Evolutionary conservation across 1,140 invertebrate genomes (phyloP).

Genomic region (Eumeta japonica): DNA sequence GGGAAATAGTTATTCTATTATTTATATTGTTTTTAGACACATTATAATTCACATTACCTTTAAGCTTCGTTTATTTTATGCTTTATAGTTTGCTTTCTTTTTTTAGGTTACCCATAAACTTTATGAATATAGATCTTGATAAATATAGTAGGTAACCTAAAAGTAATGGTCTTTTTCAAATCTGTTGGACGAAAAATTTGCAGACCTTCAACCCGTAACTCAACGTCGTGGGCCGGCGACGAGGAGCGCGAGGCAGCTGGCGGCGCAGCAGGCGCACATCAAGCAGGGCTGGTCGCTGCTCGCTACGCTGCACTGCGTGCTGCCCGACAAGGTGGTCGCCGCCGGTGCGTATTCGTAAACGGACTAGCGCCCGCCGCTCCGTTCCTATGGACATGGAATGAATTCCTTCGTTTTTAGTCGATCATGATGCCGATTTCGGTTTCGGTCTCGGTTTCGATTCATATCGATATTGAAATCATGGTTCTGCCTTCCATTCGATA

Average conservation of each 20-base stretch:
- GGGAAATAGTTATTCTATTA: too few relatives aligned
- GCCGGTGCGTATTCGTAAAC: constrained; percentile 37
- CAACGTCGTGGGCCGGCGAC: constrained; percentile 69
- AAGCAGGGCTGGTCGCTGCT: constrained; percentile 96
- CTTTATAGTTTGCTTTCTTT: too few relatives aligned
- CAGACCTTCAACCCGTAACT: constrained; percentile 39
- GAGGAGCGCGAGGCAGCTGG: constrained; percentile 77
- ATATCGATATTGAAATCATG: too few relatives aligned
- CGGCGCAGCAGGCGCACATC: constrained; percentile 84
- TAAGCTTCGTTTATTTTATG: too few relatives aligned
- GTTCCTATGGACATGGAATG: not conserved
- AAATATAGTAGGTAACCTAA: too few relatives aligned
- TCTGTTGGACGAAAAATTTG: not conserved
- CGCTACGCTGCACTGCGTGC: constrained; percentile 92
- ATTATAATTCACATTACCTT: too few relatives aligned
- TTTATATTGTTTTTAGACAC: too few relatives aligned
- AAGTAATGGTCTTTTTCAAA: too few relatives aligned
- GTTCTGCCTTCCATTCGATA: too few relatives aligned
- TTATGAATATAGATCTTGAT: too few relatives aligned
- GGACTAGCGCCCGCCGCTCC: not conserved
- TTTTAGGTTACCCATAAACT: too few relatives aligned
- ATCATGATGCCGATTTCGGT: not conserved
- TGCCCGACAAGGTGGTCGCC: constrained; percentile 84
- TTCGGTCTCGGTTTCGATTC: not conserved
- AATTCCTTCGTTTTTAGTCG: too few relatives aligned